Evolutionary conservation across 2,797 vertebrate species (phyloP).

Genomic region (Hypotaenidia philippensis): DNA sequence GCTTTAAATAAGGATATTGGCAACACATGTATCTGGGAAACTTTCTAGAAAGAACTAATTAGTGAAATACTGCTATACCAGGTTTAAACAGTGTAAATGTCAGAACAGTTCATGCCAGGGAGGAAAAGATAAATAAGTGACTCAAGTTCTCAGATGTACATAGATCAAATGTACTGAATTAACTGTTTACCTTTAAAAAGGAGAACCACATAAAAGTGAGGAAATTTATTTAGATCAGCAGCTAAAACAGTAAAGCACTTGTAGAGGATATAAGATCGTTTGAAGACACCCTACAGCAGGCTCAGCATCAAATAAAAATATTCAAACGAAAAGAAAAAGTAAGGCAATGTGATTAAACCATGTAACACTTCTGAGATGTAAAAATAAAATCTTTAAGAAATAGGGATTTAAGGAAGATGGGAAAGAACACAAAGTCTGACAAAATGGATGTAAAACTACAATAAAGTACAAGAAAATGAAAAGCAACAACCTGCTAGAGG

Average conservation of each 20-base stretch:
- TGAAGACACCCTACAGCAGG: background rate
- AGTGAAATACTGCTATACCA: background rate
- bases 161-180: background rate
- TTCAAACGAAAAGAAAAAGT: background rate
- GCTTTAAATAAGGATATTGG: background rate
- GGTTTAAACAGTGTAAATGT: background rate
- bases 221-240: background rate
- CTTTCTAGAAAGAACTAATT: background rate
- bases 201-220: background rate
- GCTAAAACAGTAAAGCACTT: background rate
- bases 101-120: background rate
- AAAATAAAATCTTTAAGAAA: background rate
- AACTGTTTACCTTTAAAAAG: constrained; percentile 1
- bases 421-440: background rate
- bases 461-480: background rate
- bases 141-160: background rate
- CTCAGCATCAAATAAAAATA: background rate
- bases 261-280: background rate
- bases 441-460: background rate
- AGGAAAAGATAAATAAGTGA: background rate
- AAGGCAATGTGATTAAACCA: background rate
- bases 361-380: background rate
- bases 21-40: background rate
- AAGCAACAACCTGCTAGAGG: background rate
- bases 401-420: background rate